Evolutionary conservation across 2,113 vertebrate genomes (phyloP), one percentile per base, ranked within the genome.

Genomic region (Nothoprocta perdicaria): DNA sequence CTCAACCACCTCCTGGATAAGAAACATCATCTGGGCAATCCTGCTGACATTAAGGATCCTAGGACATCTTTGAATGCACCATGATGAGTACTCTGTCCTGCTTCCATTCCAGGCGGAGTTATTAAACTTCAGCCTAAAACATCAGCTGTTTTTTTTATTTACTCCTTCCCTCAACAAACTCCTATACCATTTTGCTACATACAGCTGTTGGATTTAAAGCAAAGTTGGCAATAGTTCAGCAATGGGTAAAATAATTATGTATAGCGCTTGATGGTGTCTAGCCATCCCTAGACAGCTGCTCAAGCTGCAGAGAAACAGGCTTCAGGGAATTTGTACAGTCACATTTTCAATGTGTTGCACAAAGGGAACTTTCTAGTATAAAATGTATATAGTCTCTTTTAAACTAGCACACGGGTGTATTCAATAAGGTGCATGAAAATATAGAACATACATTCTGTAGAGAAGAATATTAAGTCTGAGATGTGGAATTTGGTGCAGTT

Each of bases 191-290:
- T 62, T 58, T 80, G 78, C 63, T 17, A 6, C 7, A 40, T 35
- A 21, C 88, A 93, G 88, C 93, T 94, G 90, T 35, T 88, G 88
- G 78, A 76, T 92, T 95, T 92, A 6, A 10, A 91, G 80, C 57
- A 95, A 84, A 93, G 61, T 73, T 90, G 90, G 84, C 52, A 45
- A 72, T 43, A 27, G 1, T 78, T 93, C 86, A 95, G 45, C 57
- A 79, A 45, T 15, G 79, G 79, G 79, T 87, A 86, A 89, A 96
- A 71, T 46, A 89, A 94, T 94, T 85, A 83, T 67, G 57, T 55
- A 75, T 21, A 90, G 75, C 55, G 72, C 63, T 82, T 94, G 67
- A 68, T 52, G 66, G 79, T 92, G 72, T 71, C 89, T 72, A 66
- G 62, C 61, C 65, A 40, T 77, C 68, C 65, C 0, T 0, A 89